These are phyloP conservation scores for Conus ventricosus DNA, from an alignment of 1,140 invertebrate genomes.

Conservation along the genomic window DNA sequence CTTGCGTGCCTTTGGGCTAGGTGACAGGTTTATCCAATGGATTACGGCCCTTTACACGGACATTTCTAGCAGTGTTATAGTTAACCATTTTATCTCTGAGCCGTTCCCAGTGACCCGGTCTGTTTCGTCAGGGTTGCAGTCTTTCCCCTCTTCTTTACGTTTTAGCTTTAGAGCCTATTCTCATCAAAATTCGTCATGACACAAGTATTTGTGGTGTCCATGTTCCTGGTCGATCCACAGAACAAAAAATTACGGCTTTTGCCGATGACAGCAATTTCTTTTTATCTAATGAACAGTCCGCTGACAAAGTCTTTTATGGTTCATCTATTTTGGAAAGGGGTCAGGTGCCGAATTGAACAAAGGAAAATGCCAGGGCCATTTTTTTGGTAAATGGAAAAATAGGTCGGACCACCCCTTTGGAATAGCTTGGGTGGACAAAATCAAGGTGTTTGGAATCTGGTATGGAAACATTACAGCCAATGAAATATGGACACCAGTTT, in stretches of 20 bases:
- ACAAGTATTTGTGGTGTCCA: neutral
- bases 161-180: constrained; percentile 66
- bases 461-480: constrained; percentile 40
- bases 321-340: constrained; percentile 42
- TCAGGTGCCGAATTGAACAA: constrained; percentile 54
- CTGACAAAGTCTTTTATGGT: constrained; percentile 40
- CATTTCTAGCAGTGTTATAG: constrained; percentile 13
- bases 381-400: constrained; percentile 53
- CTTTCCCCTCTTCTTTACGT: constrained; percentile 72
- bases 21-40: constrained; percentile 41
- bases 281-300: constrained; percentile 36
- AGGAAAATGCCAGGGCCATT: constrained; percentile 50
- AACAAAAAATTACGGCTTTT: constrained; percentile 47
- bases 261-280: constrained; percentile 55
- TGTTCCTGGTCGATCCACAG: constrained; percentile 11
- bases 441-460: constrained; percentile 48
- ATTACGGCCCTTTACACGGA: constrained; percentile 31
- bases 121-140: constrained; percentile 71
- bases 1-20: constrained; percentile 34
- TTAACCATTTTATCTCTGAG: constrained; percentile 44
- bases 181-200: constrained; percentile 24
- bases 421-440: constrained; percentile 51
- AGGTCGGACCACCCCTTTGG: constrained; percentile 52
- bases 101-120: constrained; percentile 59
- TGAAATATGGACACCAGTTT: constrained; percentile 19